Evolutionary conservation across 2,113 vertebrate genomes (phyloP).

Genomic region (Candoia aspera): DNA sequence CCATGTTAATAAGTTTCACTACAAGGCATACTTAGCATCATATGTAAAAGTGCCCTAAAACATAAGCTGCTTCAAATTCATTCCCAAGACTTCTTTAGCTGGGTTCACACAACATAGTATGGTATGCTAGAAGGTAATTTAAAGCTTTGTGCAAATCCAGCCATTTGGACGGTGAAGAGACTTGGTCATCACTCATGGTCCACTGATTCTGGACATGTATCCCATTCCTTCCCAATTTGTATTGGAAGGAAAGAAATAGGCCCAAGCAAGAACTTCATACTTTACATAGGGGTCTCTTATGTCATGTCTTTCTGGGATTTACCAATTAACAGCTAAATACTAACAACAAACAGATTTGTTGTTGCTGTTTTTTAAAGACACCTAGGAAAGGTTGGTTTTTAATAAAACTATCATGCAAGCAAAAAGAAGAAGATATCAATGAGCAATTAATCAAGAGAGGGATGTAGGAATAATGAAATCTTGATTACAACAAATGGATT

Average conservation of each 20-base stretch:
- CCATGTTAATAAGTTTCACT: background rate
- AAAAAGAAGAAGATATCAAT: background rate
- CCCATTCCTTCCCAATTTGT: background rate
- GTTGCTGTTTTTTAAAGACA: background rate
- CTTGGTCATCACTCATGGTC: background rate
- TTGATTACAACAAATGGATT: background rate
- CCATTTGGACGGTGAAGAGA: background rate
- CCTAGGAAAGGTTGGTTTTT: background rate
- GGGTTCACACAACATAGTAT: background rate
- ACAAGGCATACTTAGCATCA: background rate
- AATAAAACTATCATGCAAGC: background rate
- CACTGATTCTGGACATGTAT: background rate
- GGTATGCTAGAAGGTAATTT: background rate
- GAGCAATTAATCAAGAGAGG: background rate
- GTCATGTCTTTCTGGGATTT: background rate
- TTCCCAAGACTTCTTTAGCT: background rate
- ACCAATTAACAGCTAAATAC: background rate
- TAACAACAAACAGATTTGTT: background rate
- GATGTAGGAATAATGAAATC: background rate
- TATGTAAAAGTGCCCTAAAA: background rate
- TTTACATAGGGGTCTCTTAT: background rate
- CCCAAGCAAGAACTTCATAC: background rate
- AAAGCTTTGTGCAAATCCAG: background rate
- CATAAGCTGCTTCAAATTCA: background rate
- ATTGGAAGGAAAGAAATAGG: background rate